Base-by-base conservation (phyloP, 2,888 invertebrate genomes). In the Calephelis perditalis region DNA sequence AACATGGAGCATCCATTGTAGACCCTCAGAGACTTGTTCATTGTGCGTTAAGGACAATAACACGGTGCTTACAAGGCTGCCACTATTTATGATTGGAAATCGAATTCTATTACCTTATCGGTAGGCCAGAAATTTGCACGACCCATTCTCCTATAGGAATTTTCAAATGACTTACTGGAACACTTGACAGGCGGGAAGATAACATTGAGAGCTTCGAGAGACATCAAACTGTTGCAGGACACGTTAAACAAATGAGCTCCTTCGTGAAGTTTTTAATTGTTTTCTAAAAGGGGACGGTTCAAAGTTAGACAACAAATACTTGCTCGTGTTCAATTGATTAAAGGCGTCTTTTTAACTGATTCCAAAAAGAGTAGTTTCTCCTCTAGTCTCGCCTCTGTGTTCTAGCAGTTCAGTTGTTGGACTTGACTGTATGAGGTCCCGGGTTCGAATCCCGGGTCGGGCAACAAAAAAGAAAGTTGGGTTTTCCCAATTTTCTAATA, bases 251-350 rank as follows among this genome's bases (percentile, higher is more conserved):
- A 49, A 49, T 49, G 49, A 49, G 49, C 26, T 15, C 49, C 26
- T 49, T 49, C 49, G 49, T 10, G 49, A 15, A 49, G 49, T 49
- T 49, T 49, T 49, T 49, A 49, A 49, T 49, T 49, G 49, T 49
- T 49, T 49, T 10, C 26, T 26, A 26, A 49, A 26, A 15, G 10
- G 49, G 49, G 49, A 8, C 26, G 15, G 47, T 49, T 49, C 26
- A 49, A 9, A 49, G 26, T 49, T 49, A 26, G 3, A 26, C 26
- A 49, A 49, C 49, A 49, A 49, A 26, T n/a, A 49, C 26, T 49
- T n/a, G 9, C 9, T 49, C 26, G 26, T 49, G 49, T 49, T 49
- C 8, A 49, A 40, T 40, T 40, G 6, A 40, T 40, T 40, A 1
- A 0, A 8, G 6, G 40, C 40, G 8, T 40, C 6, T 6, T 6